phyloP scores from a whole-genome alignment of 2,113 vertebrate genomes.

The Turnix velox region DNA sequence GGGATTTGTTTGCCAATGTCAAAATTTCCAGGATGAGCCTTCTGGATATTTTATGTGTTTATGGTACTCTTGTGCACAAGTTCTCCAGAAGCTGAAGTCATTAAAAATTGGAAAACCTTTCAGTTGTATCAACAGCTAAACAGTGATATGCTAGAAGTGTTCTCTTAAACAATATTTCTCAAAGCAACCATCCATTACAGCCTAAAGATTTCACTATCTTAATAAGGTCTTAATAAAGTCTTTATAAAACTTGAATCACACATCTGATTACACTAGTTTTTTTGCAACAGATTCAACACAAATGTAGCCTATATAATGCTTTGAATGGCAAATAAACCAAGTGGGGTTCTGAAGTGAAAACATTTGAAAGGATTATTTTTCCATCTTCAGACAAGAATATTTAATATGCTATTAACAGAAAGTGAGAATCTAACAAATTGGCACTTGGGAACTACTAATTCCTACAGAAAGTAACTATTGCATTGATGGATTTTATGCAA shows the following conservation, averaged over 20 bases:
- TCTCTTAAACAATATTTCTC: background rate
- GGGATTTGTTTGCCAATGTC: background rate
- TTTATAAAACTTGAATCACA: background rate
- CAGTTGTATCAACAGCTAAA: background rate
- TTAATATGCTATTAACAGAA: background rate
- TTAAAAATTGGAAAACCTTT: background rate
- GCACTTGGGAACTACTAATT: background rate
- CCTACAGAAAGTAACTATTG: background rate
- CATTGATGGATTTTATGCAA: background rate
- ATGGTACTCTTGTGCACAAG: background rate
- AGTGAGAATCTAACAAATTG: background rate
- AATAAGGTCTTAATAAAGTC: no score
- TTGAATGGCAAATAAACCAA: background rate
- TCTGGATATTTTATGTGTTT: background rate
- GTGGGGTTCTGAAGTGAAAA: background rate
- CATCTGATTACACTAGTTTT: background rate
- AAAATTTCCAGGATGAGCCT: background rate
- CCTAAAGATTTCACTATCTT: background rate
- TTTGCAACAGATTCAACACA: background rate
- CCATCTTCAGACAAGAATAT: background rate
- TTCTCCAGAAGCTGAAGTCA: background rate
- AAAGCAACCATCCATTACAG: background rate
- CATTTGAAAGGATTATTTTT: accelerated
- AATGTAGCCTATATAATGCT: background rate
- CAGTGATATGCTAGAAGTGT: background rate